These are phyloP conservation scores for Porites lutea DNA, from an alignment of 64 coral and sea anemone genomes.

Conservation along the genomic window DNA sequence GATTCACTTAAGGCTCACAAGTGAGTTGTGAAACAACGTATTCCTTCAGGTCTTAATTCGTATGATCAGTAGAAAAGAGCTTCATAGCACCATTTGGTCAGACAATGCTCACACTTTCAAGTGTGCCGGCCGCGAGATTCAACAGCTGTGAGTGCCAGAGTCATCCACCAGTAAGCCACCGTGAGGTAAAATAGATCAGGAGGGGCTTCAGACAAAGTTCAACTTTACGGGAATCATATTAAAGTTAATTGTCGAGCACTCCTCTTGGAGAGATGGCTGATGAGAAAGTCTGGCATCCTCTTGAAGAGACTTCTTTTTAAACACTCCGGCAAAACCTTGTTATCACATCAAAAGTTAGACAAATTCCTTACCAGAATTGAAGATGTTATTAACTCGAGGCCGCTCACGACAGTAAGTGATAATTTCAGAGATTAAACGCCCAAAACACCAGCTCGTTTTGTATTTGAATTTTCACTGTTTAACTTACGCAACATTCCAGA, in stretches of 20 bases:
- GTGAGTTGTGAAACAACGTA: slow-evolving; percentile 23
- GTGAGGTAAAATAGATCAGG: not conserved
- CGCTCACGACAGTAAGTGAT: slow-evolving; percentile 31
- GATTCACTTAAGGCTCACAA: slow-evolving; percentile 53
- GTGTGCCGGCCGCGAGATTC: slow-evolving; percentile 33
- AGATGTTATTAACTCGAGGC: slow-evolving; percentile 37
- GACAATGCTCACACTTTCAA: slow-evolving; percentile 48
- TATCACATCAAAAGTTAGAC: slow-evolving; percentile 9
- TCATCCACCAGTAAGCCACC: not conserved
- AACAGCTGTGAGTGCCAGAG: too few species aligned
- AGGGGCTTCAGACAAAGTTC: not conserved
- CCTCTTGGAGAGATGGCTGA: not conserved
- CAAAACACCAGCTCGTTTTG: slow-evolving; percentile 8
- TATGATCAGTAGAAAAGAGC: slow-evolving; percentile 53
- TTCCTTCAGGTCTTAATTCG: slow-evolving; percentile 49
- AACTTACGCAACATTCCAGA: not conserved
- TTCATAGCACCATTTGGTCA: slow-evolving; percentile 29
- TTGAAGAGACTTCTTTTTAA: slow-evolving; percentile 38
- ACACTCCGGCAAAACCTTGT: not conserved
- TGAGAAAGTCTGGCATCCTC: not conserved
- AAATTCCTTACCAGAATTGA: slow-evolving; percentile 46
- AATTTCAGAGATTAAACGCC: not conserved
- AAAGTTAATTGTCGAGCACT: slow-evolving; percentile 38
- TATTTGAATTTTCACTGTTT: not conserved
- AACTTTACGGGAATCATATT: slow-evolving; percentile 12